Evolutionary conservation across 2,888 invertebrate genomes (phyloP).

Genomic region (Capitulum mitella): DNA sequence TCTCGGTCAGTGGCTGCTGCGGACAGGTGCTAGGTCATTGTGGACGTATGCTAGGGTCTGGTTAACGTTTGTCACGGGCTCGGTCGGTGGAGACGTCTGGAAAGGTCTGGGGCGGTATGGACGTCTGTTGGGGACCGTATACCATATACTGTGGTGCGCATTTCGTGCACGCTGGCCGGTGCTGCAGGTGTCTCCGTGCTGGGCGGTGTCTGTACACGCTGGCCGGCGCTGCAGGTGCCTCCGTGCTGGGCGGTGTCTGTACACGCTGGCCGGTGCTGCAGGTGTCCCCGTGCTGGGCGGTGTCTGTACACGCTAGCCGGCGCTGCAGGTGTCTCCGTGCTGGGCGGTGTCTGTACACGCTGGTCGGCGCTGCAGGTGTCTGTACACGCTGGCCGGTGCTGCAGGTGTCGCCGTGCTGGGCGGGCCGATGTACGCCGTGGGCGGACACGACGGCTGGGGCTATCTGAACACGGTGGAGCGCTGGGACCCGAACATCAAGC

Average conservation of each 20-base stretch:
- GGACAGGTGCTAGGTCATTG: too few species aligned
- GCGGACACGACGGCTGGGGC: slow-evolving; percentile 94
- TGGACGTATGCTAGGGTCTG: too few species aligned
- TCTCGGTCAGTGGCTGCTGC: slow-evolving; percentile 44
- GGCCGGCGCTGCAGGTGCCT: neutral
- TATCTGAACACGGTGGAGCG: slow-evolving; percentile 87
- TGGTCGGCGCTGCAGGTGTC: neutral
- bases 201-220: too few species aligned
- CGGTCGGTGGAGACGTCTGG: too few species aligned
- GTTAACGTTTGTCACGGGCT: too few species aligned
- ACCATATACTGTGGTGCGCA: too few species aligned
- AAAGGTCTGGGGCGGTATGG: too few species aligned
- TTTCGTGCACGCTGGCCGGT: too few species aligned
- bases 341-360: neutral
- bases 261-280: slow-evolving; percentile 49
- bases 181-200: too few species aligned
- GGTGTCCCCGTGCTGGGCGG: neutral
- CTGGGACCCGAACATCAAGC: slow-evolving; percentile 80
- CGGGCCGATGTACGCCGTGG: slow-evolving; percentile 85
- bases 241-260: neutral
- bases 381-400: too few species aligned
- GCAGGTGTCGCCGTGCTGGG: slow-evolving; percentile 56
- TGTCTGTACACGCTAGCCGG: neutral
- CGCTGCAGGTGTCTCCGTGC: neutral
- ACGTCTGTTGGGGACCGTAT: too few species aligned